These are phyloP conservation scores for Brachypodius melanocephalos DNA, from an alignment of 2,113 vertebrate species.

Conservation along the genomic window DNA sequence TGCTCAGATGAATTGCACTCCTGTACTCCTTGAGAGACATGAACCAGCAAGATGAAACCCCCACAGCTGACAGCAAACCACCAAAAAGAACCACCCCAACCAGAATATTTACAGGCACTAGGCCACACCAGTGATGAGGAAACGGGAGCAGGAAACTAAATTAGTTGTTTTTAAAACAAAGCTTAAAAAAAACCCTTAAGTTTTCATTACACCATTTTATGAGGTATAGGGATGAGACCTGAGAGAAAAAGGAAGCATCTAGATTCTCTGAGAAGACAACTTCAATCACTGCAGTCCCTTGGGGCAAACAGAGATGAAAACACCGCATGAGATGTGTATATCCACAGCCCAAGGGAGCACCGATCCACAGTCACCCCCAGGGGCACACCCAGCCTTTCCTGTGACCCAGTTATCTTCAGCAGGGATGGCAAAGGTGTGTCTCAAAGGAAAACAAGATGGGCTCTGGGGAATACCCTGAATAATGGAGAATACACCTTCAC, in stretches of 20 bases:
- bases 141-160: not conserved
- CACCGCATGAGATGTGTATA: accelerated
- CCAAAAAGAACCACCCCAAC: not conserved
- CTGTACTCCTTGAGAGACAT: not conserved
- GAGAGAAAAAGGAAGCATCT: not conserved
- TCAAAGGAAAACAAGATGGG: not conserved
- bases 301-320: not conserved
- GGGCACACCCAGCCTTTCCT: not conserved
- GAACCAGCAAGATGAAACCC: not conserved
- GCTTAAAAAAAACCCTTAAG: not conserved
- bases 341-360: not conserved
- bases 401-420: not conserved
- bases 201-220: not conserved
- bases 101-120: not conserved
- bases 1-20: not conserved
- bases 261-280: not conserved
- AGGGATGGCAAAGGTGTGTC: not conserved
- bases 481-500: not conserved
- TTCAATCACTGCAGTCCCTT: not conserved
- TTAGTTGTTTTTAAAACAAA: not conserved
- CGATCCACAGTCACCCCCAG: not conserved
- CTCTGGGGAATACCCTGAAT: too few relatives aligned
- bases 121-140: not conserved
- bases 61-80: not conserved
- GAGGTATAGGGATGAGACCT: not conserved